These are phyloP conservation scores for Rosalia funebris DNA, from an alignment of 2,888 invertebrate genomes.

Conservation along the genomic window DNA sequence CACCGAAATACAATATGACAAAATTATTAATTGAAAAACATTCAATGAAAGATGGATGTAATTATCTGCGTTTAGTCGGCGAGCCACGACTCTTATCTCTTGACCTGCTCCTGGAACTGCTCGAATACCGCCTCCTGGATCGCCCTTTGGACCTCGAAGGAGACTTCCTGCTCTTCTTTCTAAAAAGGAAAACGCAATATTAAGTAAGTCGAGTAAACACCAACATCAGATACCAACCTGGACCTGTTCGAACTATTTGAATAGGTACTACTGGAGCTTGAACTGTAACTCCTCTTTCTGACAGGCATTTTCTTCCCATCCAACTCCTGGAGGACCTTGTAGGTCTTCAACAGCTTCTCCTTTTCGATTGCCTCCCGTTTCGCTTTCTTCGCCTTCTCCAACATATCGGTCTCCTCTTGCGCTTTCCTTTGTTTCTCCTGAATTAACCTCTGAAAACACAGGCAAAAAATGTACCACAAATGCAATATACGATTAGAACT, in stretches of 20 bases:
- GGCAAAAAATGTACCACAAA: not conserved
- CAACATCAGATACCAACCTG: conserved; percentile 29
- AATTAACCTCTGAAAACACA: conserved; percentile 48
- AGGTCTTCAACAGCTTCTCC: conserved; percentile 62
- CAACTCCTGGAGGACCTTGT: conserved; percentile 60
- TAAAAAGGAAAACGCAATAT: conserved; percentile 19
- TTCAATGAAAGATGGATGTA: not conserved
- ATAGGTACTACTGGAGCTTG: conserved; percentile 51
- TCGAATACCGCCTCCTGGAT: conserved; percentile 32
- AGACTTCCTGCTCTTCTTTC: conserved; percentile 29
- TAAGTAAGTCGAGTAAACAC: not conserved
- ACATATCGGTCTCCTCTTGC: conserved; percentile 63
- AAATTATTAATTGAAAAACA: not conserved
- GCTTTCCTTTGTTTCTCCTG: conserved; percentile 63
- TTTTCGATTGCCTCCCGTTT: conserved; percentile 63
- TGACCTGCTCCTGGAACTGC: conserved; percentile 37
- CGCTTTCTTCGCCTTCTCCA: conserved; percentile 62
- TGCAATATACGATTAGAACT: not conserved
- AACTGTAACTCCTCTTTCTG: conserved; percentile 47
- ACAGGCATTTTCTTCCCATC: conserved; percentile 52
- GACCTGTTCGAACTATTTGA: conserved; percentile 43
- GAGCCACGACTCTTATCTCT: conserved; percentile 20
- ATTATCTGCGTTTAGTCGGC: conserved; percentile 27
- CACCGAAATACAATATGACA: not conserved
- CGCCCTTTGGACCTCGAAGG: conserved; percentile 40